A percentile compares a stretch with the other conserved stretches of the same genome.
phyloP scores from a whole-genome alignment of 2,797 vertebrate genomes.

The Cuculus canorus region DNA sequence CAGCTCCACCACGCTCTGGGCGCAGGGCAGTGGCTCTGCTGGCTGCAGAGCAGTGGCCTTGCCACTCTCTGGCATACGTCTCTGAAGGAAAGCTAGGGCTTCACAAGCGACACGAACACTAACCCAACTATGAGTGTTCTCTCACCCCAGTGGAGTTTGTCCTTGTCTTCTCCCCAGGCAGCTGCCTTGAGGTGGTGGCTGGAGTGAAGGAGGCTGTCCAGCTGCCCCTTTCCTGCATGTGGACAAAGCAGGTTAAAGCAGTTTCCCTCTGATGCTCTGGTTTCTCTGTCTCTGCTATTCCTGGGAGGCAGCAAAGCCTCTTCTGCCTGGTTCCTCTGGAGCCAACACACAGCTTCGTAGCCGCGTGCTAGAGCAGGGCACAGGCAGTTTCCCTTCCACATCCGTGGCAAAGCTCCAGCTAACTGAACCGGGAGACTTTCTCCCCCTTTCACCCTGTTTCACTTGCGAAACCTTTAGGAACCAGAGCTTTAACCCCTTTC shows the following conservation, averaged over 20 bases:
- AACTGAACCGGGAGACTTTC: neutral
- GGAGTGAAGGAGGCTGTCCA: neutral
- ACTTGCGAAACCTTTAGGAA: constrained; percentile 51
- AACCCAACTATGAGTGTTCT: neutral
- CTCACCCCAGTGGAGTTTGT: neutral
- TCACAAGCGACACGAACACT: neutral
- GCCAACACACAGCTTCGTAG: neutral
- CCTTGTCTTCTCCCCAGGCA: neutral
- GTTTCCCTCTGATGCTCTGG: neutral
- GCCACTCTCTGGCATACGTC: neutral
- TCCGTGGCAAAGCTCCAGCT: constrained; percentile 20
- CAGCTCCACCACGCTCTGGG: neutral
- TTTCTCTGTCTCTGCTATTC: neutral
- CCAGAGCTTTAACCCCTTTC: constrained; percentile 54
- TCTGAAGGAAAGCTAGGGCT: neutral
- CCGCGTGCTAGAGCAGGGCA: constrained; percentile 11
- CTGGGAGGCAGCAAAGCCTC: neutral
- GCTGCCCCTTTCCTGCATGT: neutral
- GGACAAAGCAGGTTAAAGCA: constrained; percentile 5
- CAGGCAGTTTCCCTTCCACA: constrained; percentile 31
- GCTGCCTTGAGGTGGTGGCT: neutral
- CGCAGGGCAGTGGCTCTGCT: neutral
- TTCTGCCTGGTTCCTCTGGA: constrained; percentile 32
- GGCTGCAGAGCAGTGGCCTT: neutral
- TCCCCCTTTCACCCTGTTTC: constrained; percentile 11